Evolutionary conservation across 2,797 vertebrate species (phyloP), one percentile per base, ranked within the genome.

Genomic region (Galagoides demidoff): DNA sequence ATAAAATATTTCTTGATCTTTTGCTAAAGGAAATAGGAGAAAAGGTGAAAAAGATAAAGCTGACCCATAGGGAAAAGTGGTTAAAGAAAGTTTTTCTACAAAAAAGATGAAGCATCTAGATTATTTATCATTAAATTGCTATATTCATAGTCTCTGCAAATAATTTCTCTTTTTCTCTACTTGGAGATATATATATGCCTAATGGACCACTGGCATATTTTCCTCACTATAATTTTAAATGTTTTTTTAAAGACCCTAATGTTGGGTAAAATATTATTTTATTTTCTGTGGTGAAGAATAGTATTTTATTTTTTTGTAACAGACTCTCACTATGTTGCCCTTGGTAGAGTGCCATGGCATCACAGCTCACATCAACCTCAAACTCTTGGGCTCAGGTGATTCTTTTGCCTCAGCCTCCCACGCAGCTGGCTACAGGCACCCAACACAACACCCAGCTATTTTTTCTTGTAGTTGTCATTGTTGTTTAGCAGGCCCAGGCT

Each of bases 241-340:
- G 34, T 9, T 74, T 89, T 77, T 5, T 92, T 43, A 87, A 87
- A 66, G 43, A 57, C 23, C 43, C 39, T 89, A 27, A 49, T 37
- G 85, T 95, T 92, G 78, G 78, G 73, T 87, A n/a, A 87, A 87
- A 61, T 37, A 45, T 3, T 85, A 19, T 90, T 87, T 90, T 90
- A 79, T 90, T 96, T 74, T 92, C 29, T 9, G 78, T 90, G 66
- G 34, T 27, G 85, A 92, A 82, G n/a, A 86, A 76, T 16, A 57
- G 2, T 45, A 78, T 77, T 92, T 95, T 49, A 49, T 49, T 49
- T 49, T 49, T 49, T 49, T 49, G 13, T 14, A 13, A 49, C 49
- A 49, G 49, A 49, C 3, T 49, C 49, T 49, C 14, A 49, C 13
- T 49, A 49, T 49, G 49, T 49, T 13, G 14, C 49, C 4, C 49